These are phyloP conservation scores for Enteromius anoplus DNA, from an alignment of 2,797 vertebrate species.

Conservation along the genomic window DNA sequence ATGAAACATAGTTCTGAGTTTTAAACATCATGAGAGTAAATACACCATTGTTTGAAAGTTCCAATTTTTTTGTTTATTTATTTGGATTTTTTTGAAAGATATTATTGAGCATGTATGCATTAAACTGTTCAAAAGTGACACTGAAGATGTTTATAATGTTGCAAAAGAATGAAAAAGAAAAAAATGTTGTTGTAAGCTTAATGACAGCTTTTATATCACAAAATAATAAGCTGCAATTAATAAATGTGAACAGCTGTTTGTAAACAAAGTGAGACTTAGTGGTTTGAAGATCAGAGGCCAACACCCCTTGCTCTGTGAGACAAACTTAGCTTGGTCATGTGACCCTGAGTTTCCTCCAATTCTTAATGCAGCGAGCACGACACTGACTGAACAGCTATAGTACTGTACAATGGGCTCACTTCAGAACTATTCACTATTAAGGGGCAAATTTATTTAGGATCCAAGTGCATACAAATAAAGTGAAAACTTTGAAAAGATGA, in stretches of 20 bases:
- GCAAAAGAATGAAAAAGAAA: neutral
- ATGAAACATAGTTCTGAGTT: neutral
- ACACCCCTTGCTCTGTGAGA: constrained; percentile 3
- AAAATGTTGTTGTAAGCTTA: neutral
- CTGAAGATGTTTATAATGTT: neutral
- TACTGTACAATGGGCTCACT: constrained; percentile 15
- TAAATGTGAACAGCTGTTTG: constrained; percentile 32
- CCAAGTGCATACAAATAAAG: neutral
- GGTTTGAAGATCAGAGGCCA: constrained; percentile 14
- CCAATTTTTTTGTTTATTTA: neutral
- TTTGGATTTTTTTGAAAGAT: neutral
- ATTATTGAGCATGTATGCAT: neutral
- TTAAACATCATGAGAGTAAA: neutral
- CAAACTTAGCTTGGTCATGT: constrained; percentile 32
- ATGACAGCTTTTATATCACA: neutral
- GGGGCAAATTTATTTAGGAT: constrained; percentile 17
- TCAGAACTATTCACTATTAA: constrained; percentile 20
- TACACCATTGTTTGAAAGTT: neutral
- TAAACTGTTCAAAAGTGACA: neutral
- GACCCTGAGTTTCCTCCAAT: constrained; percentile 48
- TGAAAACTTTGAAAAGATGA: neutral
- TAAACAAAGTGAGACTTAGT: constrained; percentile 26
- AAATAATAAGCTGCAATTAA: neutral
- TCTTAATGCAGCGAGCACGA: constrained; percentile 25
- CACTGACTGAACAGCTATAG: neutral